Conservation (phyloP, 1,140 invertebrate species). For the Drosophila micromelanica region DNA sequence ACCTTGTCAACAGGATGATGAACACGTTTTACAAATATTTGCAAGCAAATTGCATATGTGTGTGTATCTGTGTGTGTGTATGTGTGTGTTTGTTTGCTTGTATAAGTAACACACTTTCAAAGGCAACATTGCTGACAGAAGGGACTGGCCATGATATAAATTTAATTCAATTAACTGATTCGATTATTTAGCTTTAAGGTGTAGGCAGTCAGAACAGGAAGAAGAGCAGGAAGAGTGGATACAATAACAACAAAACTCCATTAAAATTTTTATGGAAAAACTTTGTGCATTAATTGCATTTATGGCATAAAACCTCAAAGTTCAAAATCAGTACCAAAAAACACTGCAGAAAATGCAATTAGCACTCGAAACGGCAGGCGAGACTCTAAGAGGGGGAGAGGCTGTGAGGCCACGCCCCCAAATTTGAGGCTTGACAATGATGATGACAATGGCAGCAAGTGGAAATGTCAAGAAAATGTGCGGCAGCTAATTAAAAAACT, state of each 20-base stretch:
- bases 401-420: conserved; percentile 23
- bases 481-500: conserved; percentile 72
- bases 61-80: conserved; percentile 17
- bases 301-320: conserved; percentile 57
- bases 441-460: conserved; percentile 48
- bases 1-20: conserved; percentile 77
- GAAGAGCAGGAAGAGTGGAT: neutral
- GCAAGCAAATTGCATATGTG: conserved; percentile 19
- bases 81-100: conserved; percentile 16
- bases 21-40: conserved; percentile 78
- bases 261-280: conserved; percentile 63
- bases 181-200: conserved; percentile 15
- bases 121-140: conserved; percentile 5
- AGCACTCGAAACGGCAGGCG: conserved; percentile 55
- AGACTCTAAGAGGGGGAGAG: conserved; percentile 2
- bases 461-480: conserved; percentile 67
- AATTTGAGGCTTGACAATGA: conserved; percentile 34
- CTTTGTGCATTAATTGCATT: conserved; percentile 64
- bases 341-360: conserved; percentile 63
- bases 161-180: conserved; percentile 60
- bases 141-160: conserved; percentile 36
- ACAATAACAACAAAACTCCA: conserved; percentile 39
- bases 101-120: conserved; percentile 17
- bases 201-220: neutral
- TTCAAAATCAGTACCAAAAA: conserved; percentile 61